These are phyloP conservation scores for Clunio marinus DNA, from an alignment of 2,888 invertebrate genomes.

Conservation along the genomic window DNA sequence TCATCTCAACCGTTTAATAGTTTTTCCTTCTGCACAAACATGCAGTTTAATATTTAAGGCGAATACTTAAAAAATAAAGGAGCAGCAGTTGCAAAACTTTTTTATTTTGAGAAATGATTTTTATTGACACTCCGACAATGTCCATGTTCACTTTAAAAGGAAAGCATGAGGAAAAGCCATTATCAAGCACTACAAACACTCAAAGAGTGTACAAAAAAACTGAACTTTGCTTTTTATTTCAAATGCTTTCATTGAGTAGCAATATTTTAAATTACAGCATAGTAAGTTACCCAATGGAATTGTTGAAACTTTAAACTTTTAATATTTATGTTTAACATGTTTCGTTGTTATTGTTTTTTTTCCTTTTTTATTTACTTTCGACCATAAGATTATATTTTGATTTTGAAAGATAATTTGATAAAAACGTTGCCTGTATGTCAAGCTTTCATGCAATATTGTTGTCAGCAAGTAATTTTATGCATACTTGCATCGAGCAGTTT, in stretches of 20 bases:
- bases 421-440: constrained; percentile 15
- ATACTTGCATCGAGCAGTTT: constrained; percentile 15
- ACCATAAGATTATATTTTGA: constrained; percentile 4
- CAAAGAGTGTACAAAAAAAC: too few species aligned
- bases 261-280: constrained; percentile 24
- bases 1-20: neutral
- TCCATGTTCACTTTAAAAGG: neutral
- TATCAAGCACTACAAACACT: too few species aligned
- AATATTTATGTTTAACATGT: too few species aligned
- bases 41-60: too few species aligned
- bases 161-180: neutral
- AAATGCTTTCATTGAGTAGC: constrained; percentile 31
- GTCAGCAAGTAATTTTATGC: constrained; percentile 1
- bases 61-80: too few species aligned
- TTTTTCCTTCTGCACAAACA: too few species aligned
- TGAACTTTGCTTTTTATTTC: too few species aligned
- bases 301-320: too few species aligned
- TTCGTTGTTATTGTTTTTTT: neutral
- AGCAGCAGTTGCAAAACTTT: neutral
- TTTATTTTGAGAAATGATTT: neutral
- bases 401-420: constrained; percentile 36
- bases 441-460: constrained; percentile 10
- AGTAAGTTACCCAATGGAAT: too few species aligned
- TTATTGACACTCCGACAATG: too few species aligned
- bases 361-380: neutral